Evolutionary conservation across 1,140 invertebrate species (phyloP).

Genomic region (Hetaerina americana): DNA sequence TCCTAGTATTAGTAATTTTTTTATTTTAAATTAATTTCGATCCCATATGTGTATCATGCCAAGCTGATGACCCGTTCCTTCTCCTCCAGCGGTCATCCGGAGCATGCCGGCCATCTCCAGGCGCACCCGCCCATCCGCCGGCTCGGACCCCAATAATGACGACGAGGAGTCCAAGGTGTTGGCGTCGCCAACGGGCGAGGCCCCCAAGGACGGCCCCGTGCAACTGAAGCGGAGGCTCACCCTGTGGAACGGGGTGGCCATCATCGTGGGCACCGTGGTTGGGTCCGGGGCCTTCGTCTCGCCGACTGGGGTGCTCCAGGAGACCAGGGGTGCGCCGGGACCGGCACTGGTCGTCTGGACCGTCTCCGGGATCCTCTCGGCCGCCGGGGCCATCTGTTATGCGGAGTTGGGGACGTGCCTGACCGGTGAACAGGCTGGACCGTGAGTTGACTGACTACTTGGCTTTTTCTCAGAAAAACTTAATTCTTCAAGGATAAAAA

Average conservation of each 20-base stretch:
- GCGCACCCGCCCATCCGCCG: neutral
- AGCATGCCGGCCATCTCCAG: neutral
- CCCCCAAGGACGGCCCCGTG: conserved; percentile 24
- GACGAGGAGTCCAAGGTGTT: neutral
- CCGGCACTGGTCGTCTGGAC: conserved; percentile 59
- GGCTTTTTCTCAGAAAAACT: no score
- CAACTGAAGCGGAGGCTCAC: conserved; percentile 69
- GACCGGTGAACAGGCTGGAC: conserved; percentile 28
- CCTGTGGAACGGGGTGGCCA: conserved; percentile 70
- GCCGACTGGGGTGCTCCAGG: conserved; percentile 52
- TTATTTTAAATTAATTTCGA: no score
- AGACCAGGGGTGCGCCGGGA: conserved; percentile 49
- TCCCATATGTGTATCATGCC: no score
- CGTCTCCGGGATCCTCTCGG: conserved; percentile 56
- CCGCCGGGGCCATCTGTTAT: conserved; percentile 66
- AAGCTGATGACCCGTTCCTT: neutral
- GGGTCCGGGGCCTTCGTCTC: conserved; percentile 75
- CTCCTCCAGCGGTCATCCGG: neutral
- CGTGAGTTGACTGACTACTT: no score
- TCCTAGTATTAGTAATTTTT: no score
- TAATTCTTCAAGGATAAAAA: no score
- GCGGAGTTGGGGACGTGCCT: conserved; percentile 76
- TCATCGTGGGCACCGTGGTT: conserved; percentile 73
- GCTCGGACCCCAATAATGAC: neutral
- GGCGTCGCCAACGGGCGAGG: neutral